Conservation (phyloP, 2,113 vertebrate species). For the Dermatemys mawii region DNA sequence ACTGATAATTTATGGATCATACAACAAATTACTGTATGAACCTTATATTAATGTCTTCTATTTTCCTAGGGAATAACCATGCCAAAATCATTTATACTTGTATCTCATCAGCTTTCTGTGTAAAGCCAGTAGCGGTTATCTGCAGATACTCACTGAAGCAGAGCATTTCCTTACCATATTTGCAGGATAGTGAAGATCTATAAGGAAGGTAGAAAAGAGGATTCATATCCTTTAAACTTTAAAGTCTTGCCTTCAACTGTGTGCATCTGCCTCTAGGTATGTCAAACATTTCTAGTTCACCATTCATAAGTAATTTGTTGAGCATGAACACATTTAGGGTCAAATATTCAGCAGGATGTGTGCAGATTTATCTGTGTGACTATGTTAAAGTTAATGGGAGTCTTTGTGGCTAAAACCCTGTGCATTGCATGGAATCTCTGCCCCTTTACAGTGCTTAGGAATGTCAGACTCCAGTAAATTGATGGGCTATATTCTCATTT, state of each 20-base stretch:
- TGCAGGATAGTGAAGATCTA: background rate
- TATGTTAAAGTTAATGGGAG: background rate
- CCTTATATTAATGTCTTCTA: background rate
- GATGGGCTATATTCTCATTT: background rate
- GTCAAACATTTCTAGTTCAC: background rate
- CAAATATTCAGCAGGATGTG: background rate
- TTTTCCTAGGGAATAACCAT: background rate
- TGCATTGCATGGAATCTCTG: rapidly evolving
- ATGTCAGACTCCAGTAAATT: rapidly evolving
- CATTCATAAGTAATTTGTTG: background rate
- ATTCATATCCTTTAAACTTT: rapidly evolving
- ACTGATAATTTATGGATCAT: background rate
- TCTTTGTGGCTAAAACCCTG: background rate
- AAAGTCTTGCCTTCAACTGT: background rate
- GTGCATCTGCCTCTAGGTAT: background rate
- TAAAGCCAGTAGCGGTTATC: background rate
- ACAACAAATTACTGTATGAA: background rate
- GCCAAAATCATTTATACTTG: background rate
- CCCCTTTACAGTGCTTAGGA: background rate
- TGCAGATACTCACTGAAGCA: too few species aligned
- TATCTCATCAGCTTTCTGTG: background rate
- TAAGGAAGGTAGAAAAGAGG: background rate
- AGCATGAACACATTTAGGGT: background rate
- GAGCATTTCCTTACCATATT: background rate
- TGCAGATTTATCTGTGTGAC: background rate